Base-by-base conservation (phyloP, 1,140 invertebrate species). In the Ericerus pela region DNA sequence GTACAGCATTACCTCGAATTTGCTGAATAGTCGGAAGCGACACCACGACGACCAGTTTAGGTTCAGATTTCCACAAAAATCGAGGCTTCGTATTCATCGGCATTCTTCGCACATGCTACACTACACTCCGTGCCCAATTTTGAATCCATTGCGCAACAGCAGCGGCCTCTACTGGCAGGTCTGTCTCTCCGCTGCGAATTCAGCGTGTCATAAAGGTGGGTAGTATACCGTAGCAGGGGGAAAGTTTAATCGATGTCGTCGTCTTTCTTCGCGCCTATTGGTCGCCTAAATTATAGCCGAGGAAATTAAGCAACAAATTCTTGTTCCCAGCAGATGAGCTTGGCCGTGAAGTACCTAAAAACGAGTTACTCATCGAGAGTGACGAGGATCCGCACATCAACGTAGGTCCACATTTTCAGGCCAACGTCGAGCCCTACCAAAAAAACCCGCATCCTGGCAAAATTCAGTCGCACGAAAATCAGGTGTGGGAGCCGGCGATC, bases 91-190 rank as follows among this genome's bases (percentile, higher is more conserved):
- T 18, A 75, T 76, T 62, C 75, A 65, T 61, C 70, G 72, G 26
- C 52, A 55, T 37, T 61, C 62, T 30, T 47, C 59, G 18, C 43
- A 56, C 18, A 53, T 53, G 10, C 58, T 64, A 10, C 79, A 80
- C 47, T 94, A 91, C 65, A 96, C 91, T 0, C 91, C 93, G 1
- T 85, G 88, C 28, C 93, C 93, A 0, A 91, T 96, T 62, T 70
- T 96, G 12, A 88, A 88, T 66, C 93, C 93, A 0, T 82, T 86
- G 43, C 76, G 93, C 61, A 80, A 80, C 62, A 89, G 88, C 4
- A 78, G 84, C 1, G 92, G 93, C 1, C 70, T 96, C 0, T 93
- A 92, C 65, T 81, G 81, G 60, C 75, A 75, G 62, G 64, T n/a
- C 70, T 12, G 70, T 71, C 66, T 67, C 64, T 56, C 51, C 58